Conservation (phyloP, 2,888 invertebrate species). For the Scaptodrosophila latifasciaeformis region DNA sequence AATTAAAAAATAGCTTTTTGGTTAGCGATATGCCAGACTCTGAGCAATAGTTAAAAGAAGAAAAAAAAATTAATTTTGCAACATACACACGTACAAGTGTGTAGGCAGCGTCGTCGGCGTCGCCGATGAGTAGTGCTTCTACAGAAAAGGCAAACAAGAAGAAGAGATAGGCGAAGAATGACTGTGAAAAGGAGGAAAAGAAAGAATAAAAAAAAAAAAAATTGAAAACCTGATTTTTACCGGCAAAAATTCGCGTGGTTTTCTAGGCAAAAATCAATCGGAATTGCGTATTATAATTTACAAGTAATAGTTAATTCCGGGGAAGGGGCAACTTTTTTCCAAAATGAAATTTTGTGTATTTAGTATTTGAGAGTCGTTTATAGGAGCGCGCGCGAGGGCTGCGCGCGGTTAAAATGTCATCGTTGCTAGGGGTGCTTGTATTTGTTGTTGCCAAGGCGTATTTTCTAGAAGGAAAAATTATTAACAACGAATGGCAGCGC, state of each 20-base stretch:
- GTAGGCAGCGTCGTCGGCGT: slow-evolving; percentile 46
- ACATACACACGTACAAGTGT: slow-evolving; percentile 22
- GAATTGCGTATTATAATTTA: slow-evolving; percentile 43
- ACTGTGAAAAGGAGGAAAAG: slow-evolving; percentile 3
- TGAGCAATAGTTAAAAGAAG: too few species aligned
- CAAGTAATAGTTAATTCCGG: slow-evolving; percentile 28
- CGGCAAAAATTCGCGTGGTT: slow-evolving; percentile 68
- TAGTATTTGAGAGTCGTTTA: slow-evolving; percentile 30
- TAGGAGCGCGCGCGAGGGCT: slow-evolving; percentile 43
- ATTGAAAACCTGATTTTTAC: slow-evolving; percentile 66
- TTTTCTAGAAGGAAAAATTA: slow-evolving; percentile 23
- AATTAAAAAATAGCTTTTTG: slow-evolving; percentile 20
- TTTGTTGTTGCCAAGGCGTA: slow-evolving; percentile 48
- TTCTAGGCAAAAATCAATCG: slow-evolving; percentile 26
- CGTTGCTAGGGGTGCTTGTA: slow-evolving; percentile 66
- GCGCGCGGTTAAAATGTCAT: slow-evolving; percentile 36
- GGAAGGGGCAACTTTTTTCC: slow-evolving; percentile 19
- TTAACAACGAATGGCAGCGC: slow-evolving; percentile 3
- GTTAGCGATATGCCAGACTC: too few species aligned
- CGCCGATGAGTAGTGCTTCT: slow-evolving; percentile 61
- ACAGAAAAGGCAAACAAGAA: slow-evolving; percentile 41
- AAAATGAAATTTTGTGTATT: slow-evolving; percentile 59
- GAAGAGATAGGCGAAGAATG: background rate
- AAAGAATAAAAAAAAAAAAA: slow-evolving; percentile 35
- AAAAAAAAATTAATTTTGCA: slow-evolving; percentile 41